Evolutionary conservation across 2,113 vertebrate species (phyloP), one percentile per base, ranked within the genome.

Genomic region (Gobius niger): DNA sequence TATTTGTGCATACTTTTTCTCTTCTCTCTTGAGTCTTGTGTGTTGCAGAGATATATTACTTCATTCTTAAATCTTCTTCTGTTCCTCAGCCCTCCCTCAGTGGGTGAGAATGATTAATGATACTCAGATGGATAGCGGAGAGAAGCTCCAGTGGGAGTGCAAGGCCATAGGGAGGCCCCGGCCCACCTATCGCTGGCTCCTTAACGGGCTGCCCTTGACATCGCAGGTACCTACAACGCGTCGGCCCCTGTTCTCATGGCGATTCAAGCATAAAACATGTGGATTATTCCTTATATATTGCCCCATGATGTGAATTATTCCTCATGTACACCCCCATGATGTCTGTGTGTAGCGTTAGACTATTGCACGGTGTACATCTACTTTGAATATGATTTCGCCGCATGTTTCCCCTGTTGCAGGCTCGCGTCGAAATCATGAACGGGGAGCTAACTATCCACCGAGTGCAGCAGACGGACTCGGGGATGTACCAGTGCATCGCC

Each of bases 401-500:
- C 54, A n/a, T 42, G 10, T 44, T 72, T 68, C 42, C 89, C 89
- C 49, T 8, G 56, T 93, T 92, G 84, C 94, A 99, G 97, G 94
- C 85, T 87, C 93, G 94, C 57, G 73, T 95, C 75, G 94, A 96
- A 81, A 93, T 93, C 75, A 59, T 92, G 85, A 97, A 95, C 67
- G 95, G 96, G 64, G 91, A 96, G 57, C 86, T 99, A 82, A 91
- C 89, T 79, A 96, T 98, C 87, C 90, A 89, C 62, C 91, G 52
- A 67, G 93, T 97, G 65, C 95, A 95, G 81, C 86, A 94, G n/a
- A 90, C 91, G 1, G 96, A 99, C 83, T 95, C 96, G 2, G 97
- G 96, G 73, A 98, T 99, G 96, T 99, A 97, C 90, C 96, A 98
- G 78, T 99, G 97, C 67, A 89, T 98, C 40, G 96, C 95, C 14